Evolutionary conservation across 2,888 invertebrate genomes (phyloP), one percentile per base, ranked within the genome.

Genomic region (Synanthedon formicaeformis): DNA sequence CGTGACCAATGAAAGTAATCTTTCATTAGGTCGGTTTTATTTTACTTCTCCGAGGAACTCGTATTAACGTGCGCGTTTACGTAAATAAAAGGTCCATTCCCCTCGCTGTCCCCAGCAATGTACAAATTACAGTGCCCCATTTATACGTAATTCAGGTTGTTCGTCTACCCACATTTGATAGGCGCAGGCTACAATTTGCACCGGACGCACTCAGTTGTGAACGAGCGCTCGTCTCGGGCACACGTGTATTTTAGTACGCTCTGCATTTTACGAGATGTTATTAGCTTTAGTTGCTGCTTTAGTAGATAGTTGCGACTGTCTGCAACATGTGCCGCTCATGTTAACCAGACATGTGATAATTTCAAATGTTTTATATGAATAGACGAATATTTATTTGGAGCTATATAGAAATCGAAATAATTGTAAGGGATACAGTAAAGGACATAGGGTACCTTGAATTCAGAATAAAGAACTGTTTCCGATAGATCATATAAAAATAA

Each of bases 201-300:
- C 78, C 76, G 81, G 80, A 76, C 75, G 75, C 75, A 63, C 60
- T 66, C 73, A 78, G 62, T 74, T 69, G 66, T 64, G 67, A 69
- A 69, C 66, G 66, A 62, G 69, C 66, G 57, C 58, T 63, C 64
- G 64, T 60, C 63, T 57, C 54, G 57, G 63, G 55, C 60, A 60
- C 81, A 79, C 73, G 78, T 84, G 84, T 73, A 66, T 66, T 78
- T 83, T 74, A 84, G 66, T 71, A 71, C 73, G 65, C 62, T 58
- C 75, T 83, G 81, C 76, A 67, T 78, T 81, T 81, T 76, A 81
- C 79, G 71, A 58, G 59, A 57, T 51, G 55, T 55, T 53, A 54
- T 56, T 53, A 57, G 50, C 53, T 52, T 23, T 51, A 51, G 56
- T 56, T 52, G 51, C 50, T 49, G 49, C 53, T 50, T 50, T 53